These are phyloP conservation scores for Muscicapa striata DNA, from an alignment of 2,797 vertebrate species.

Conservation along the genomic window DNA sequence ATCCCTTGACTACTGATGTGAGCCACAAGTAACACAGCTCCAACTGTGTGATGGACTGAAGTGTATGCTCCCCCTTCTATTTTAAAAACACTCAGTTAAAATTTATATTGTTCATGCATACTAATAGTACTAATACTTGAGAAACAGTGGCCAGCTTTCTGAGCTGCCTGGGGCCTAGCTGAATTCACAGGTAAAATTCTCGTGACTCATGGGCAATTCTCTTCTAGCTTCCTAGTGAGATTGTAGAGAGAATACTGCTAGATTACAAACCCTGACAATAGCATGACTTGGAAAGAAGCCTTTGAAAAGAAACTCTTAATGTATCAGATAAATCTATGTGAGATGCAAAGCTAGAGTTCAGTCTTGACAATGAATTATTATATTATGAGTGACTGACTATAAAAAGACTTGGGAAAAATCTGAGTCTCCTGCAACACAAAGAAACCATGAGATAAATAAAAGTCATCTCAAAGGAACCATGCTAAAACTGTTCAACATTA, in stretches of 20 bases:
- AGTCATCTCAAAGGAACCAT: neutral
- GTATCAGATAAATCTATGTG: neutral
- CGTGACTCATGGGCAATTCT: neutral
- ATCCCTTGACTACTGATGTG: neutral
- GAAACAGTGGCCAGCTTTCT: neutral
- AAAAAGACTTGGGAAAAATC: constrained; percentile 16
- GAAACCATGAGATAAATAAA: constrained; percentile 13
- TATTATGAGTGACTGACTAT: neutral
- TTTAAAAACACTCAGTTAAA: neutral
- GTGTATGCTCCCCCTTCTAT: neutral
- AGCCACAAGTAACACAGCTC: neutral
- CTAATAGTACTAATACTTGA: neutral
- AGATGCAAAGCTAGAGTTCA: neutral
- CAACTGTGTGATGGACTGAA: neutral
- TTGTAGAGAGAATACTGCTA: neutral
- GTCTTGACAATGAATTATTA: neutral
- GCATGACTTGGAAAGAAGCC: neutral
- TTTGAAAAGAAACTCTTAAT: constrained; percentile 1
- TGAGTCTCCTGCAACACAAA: neutral
- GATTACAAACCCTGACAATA: neutral
- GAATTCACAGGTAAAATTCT: constrained; percentile 7
- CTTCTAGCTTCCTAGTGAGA: neutral
- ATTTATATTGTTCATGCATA: neutral
- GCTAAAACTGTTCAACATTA: neutral
- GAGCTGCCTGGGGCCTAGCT: neutral